A percentile compares a stretch with the other conserved stretches of the same genome.
These are phyloP conservation scores for Oreocharis arfaki DNA, from an alignment of 2,113 vertebrate species.

Conservation along the genomic window DNA sequence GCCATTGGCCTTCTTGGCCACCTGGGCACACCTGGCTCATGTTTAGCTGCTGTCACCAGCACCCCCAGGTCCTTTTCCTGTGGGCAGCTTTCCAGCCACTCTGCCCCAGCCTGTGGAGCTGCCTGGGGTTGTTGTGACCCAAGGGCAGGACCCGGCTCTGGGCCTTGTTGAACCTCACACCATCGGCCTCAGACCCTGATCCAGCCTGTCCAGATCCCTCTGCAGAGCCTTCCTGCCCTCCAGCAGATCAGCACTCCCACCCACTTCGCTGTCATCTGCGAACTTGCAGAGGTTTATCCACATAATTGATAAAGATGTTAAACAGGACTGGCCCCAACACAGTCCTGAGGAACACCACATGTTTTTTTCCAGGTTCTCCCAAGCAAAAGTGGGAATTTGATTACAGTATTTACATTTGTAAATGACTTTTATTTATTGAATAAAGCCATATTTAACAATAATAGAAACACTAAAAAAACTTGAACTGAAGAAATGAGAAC, in stretches of 20 bases:
- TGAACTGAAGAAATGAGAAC: background rate
- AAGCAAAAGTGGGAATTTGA: background rate
- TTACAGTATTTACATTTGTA: background rate
- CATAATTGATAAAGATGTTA: background rate
- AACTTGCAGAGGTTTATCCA: background rate
- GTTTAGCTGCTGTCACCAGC: background rate
- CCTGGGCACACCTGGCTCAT: background rate
- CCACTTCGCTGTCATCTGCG: accelerated
- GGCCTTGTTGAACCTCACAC: background rate
- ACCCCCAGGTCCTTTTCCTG: background rate
- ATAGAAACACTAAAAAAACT: background rate
- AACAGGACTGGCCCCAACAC: background rate
- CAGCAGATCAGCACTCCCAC: background rate
- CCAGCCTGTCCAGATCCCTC: background rate
- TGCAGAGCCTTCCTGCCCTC: background rate
- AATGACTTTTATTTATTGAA: background rate
- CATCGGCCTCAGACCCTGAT: background rate
- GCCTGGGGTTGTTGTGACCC: background rate
- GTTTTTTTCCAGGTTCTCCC: background rate
- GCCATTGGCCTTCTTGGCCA: background rate
- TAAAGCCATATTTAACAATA: background rate
- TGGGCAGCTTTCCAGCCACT: background rate
- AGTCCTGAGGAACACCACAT: background rate
- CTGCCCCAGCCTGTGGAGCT: background rate
- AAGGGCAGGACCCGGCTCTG: background rate